Evolutionary conservation across 1,140 invertebrate species (phyloP), one percentile per base, ranked within the genome.

Genomic region (Latrodectus geometricus): DNA sequence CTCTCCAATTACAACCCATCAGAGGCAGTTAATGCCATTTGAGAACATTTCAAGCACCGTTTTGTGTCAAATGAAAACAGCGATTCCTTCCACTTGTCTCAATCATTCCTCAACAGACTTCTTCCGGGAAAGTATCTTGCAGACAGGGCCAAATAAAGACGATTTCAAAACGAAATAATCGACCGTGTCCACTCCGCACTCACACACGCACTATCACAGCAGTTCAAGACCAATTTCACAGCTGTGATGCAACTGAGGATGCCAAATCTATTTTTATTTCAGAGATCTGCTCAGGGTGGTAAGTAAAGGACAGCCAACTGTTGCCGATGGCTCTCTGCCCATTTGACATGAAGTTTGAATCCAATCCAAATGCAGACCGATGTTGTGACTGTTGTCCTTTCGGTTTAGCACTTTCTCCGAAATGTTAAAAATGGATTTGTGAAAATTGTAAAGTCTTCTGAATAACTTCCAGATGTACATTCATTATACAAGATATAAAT

Each of bases 171-270:
- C 54, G 17, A 14, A 11, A 61, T 61, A 61, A 61, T 8, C 54
- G 17, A 61, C 2, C 54, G 54, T 61, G 54, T 11, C 54, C 54
- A 61, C 11, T 14, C 54, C 3, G 54, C 17, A 17, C 54, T 8
- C 35, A 14, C 0, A 61, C 2, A 14, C 11, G 54, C 54, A 61
- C 8, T 61, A 17, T 17, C 17, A 35, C 35, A 5, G 35, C 35
- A 61, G 21, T 76, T 76, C 74, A 50, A 76, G 74, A 76, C 74
- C 54, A 15, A 61, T 61, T 76, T 76, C 50, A 76, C 74, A 76
- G 52, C 8, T 56, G 15, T 52, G 23, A 52, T 56, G 52, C 17
- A 61, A 76, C 21, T 61, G 54, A 61, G 54, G 54, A 61, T 11
- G 54, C 54, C 11, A 61, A 61, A 61, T 11, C 17, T 61, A 61